Base-by-base conservation (phyloP, 1,140 invertebrate species). In the Temnothorax curvispinosus region DNA sequence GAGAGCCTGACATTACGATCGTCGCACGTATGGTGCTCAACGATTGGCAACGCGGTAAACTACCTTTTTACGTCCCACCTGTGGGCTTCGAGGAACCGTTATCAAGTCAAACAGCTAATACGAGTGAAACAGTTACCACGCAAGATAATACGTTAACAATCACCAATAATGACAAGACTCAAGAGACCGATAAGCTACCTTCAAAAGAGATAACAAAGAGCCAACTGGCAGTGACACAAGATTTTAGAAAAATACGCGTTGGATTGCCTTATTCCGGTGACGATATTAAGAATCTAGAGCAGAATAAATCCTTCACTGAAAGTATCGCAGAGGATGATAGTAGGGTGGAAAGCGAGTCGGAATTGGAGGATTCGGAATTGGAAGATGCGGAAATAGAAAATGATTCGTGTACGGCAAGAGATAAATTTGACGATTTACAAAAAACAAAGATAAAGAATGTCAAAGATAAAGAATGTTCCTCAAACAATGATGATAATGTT, bases 1-100 rank as follows among this genome's bases (percentile, higher is more conserved):
- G 99, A 38, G 99, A 99, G 94, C 98, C 99, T 13, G 99, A 99
- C 95, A 96, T 99, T 13, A 95, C 96, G 67, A 97, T 97, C 67
- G 97, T 98, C 18, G 97, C 99, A 0, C 98, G 98, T 94, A 99
- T 99, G 98, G 97, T 99, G 3, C 95, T 99, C 0, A 99, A 99
- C 96, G 99, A 99, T 95, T 99, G 98, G 97, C 99, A 99, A 95
- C 96, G 99, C 92, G 99, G 99, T 15, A 99, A 99, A 95, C 95
- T 99, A 58, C 99, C 99, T 0, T 99, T 98, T 95, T 99, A 98
- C 96, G 97, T 98, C 1, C 96, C 97, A 72, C 99, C 99, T 13
- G 97, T 97, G 78, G 97, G 97, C 15, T 98, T 97, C 95, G 97
- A 97, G 94, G 93, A 96, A 69, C 97, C 97, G 15, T 87, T 96